A percentile compares a stretch with the other conserved stretches of the same genome.
These are phyloP conservation scores for Schrankia costaestrigalis DNA, from an alignment of 2,888 invertebrate species.

Conservation along the genomic window DNA sequence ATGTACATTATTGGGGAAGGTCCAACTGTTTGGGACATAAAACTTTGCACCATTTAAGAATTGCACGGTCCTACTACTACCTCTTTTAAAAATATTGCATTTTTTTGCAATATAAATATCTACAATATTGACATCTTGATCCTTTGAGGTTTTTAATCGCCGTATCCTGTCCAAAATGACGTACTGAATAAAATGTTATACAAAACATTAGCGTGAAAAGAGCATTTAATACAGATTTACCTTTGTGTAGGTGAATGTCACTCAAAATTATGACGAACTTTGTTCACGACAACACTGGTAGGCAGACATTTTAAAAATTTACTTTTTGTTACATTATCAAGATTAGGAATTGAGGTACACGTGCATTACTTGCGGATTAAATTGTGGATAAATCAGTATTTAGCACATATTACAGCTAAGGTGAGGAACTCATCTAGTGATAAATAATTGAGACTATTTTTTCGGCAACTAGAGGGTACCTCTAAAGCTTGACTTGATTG, in stretches of 20 bases:
- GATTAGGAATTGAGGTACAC: slow-evolving; percentile 23
- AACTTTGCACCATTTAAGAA: too few species aligned
- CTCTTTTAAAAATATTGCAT: slow-evolving; percentile 12
- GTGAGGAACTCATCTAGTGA: too few species aligned
- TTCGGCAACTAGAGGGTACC: too few species aligned
- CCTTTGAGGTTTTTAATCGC: slow-evolving; percentile 51
- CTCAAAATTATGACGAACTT: slow-evolving; percentile 58
- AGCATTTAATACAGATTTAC: slow-evolving; percentile 69
- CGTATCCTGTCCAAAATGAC: slow-evolving; percentile 61
- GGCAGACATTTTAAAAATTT: too few species aligned
- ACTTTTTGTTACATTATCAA: slow-evolving; percentile 26
- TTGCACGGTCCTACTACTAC: too few species aligned
- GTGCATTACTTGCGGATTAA: slow-evolving; percentile 20
- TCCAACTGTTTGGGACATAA: too few species aligned
- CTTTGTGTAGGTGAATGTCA: slow-evolving; percentile 72
- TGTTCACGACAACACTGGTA: slow-evolving; percentile 32
- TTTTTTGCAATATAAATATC: slow-evolving; percentile 23
- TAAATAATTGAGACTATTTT: too few species aligned
- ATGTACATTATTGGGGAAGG: too few species aligned
- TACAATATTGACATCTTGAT: slow-evolving; percentile 35
- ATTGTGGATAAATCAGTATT: too few species aligned
- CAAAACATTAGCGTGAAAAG: slow-evolving; percentile 64
- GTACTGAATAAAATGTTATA: slow-evolving; percentile 41
- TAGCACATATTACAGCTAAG: too few species aligned
- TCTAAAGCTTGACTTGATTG: too few species aligned